phyloP scores from a whole-genome alignment of 2,888 invertebrate genomes.

The Vandiemenella viatica region DNA sequence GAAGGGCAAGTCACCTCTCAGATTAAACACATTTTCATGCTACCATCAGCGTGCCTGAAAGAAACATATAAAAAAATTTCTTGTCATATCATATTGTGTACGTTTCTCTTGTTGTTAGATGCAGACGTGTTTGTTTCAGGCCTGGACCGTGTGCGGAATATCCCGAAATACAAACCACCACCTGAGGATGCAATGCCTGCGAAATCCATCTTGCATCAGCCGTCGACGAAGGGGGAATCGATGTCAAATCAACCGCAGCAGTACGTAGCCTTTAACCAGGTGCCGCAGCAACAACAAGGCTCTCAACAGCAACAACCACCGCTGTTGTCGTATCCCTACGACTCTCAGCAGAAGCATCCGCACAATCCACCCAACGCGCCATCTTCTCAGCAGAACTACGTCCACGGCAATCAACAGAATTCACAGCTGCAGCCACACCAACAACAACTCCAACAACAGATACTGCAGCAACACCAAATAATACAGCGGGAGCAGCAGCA shows the following conservation, averaged over 20 bases:
- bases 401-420: conserved; percentile 7
- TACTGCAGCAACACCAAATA: conserved; percentile 19
- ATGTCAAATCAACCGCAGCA: neutral
- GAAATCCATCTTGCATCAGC: conserved; percentile 28
- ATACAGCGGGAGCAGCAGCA: conserved; percentile 25
- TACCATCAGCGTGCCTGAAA: too few species aligned
- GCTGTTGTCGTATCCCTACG: too few species aligned
- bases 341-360: too few species aligned
- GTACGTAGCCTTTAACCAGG: conserved; percentile 39
- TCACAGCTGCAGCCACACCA: conserved; percentile 16
- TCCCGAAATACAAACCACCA: conserved; percentile 33
- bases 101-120: too few species aligned
- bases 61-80: too few species aligned
- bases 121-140: conserved; percentile 3
- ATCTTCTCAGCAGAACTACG: neutral
- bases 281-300: too few species aligned
- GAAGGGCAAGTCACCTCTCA: too few species aligned
- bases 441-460: conserved; percentile 16
- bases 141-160: conserved; percentile 11
- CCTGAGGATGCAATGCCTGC: conserved; percentile 35
- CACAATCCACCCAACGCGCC: too few species aligned
- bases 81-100: too few species aligned
- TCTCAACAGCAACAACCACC: too few species aligned
- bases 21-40: too few species aligned
- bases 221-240: conserved; percentile 18